Conservation (phyloP, 2,797 vertebrate species). For the Anguilla obscura region DNA sequence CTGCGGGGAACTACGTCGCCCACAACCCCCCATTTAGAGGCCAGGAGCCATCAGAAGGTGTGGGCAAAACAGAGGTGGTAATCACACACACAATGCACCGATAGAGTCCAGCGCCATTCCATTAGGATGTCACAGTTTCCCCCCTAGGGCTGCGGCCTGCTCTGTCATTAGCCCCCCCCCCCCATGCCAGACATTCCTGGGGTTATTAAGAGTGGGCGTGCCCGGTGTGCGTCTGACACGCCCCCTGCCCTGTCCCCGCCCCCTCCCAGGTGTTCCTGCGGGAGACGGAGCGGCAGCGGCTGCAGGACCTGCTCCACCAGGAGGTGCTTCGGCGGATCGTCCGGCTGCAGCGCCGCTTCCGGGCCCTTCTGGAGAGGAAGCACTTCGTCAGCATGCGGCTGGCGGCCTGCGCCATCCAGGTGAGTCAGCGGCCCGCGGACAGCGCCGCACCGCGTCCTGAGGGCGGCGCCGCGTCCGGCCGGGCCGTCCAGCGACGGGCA, state of each 20-base stretch:
- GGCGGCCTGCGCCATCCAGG: slow-evolving; percentile 84
- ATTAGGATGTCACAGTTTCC: slow-evolving; percentile 42
- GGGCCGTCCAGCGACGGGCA: not conserved
- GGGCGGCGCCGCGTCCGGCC: not conserved
- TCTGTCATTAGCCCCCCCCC: slow-evolving; percentile 66
- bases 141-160: not conserved
- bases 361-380: slow-evolving; percentile 80
- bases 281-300: slow-evolving; percentile 83
- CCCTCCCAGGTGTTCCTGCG: slow-evolving; percentile 86
- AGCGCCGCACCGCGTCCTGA: not conserved
- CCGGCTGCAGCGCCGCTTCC: slow-evolving; percentile 82
- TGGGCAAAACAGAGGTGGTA: slow-evolving; percentile 26
- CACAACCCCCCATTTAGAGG: slow-evolving; percentile 18
- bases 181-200: slow-evolving; percentile 63
- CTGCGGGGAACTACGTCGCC: slow-evolving; percentile 40
- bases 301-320: slow-evolving; percentile 86
- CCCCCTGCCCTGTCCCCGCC: slow-evolving; percentile 39
- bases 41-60: not conserved
- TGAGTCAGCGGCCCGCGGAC: slow-evolving; percentile 48
- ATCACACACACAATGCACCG: slow-evolving; percentile 24
- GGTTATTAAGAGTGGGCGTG: slow-evolving; percentile 30
- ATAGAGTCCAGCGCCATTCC: slow-evolving; percentile 40
- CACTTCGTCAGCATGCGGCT: slow-evolving; percentile 82
- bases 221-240: slow-evolving; percentile 21
- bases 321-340: slow-evolving; percentile 87